Percentiles rank a stretch among this genome's conserved stretches.
Conservation (phyloP, 2,888 invertebrate genomes). For the Dasysyrphus albostriatus region DNA sequence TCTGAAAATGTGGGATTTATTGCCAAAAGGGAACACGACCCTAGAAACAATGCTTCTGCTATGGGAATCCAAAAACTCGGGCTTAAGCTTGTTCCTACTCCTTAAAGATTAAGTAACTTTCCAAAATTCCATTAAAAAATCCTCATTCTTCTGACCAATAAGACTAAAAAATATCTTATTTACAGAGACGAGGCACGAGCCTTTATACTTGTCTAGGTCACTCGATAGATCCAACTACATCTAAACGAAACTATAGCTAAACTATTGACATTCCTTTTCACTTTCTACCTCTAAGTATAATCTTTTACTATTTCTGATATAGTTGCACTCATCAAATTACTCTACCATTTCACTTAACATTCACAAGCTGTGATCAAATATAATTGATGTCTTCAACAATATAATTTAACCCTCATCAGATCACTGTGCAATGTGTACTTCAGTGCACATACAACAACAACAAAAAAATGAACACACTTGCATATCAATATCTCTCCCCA, state of each 20-base stretch:
- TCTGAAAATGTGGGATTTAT: too few species aligned
- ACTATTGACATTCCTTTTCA: constrained; percentile 11
- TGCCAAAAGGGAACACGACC: too few species aligned
- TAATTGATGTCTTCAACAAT: constrained; percentile 40
- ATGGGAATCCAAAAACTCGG: too few species aligned
- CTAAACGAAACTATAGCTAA: neutral
- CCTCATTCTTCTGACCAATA: too few species aligned
- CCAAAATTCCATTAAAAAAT: too few species aligned
- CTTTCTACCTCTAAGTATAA: neutral
- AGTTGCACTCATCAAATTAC: constrained; percentile 4
- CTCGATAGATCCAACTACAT: neutral
- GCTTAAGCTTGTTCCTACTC: too few species aligned
- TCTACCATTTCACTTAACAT: constrained; percentile 56
- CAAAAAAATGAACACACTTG: constrained; percentile 1
- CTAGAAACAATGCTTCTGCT: too few species aligned
- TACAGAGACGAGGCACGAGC: too few species aligned
- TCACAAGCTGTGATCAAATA: constrained; percentile 49
- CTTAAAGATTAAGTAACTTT: too few species aligned
- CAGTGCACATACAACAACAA: neutral
- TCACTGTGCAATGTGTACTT: neutral
- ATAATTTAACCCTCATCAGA: constrained; percentile 55
- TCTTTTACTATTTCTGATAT: neutral
- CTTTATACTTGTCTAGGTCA: too few species aligned
- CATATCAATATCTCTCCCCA: constrained; percentile 68
- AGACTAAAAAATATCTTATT: too few species aligned